Evolutionary conservation across 2,113 vertebrate genomes (phyloP).

Genomic region (Pangasianodon gigas): DNA sequence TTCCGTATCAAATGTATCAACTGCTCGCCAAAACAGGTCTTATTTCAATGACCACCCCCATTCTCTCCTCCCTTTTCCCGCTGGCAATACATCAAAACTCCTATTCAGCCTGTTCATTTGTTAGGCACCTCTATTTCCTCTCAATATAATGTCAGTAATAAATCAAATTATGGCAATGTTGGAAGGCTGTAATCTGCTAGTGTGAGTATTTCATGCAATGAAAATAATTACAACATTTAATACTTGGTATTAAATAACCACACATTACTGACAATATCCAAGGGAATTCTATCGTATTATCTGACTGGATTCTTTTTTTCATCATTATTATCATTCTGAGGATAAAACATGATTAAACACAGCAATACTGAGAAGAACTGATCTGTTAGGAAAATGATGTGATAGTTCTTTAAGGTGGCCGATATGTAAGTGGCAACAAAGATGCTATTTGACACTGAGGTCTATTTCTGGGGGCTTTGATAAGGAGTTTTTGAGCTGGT

Average conservation of each 20-base stretch:
- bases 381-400: not conserved
- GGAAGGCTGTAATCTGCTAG: not conserved
- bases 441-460: slow-evolving; percentile 32
- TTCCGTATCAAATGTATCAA: slow-evolving; percentile 76
- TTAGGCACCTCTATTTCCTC: slow-evolving; percentile 50
- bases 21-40: slow-evolving; percentile 61
- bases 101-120: slow-evolving; percentile 43
- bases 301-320: not conserved
- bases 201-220: not conserved
- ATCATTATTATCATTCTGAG: not conserved
- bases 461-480: slow-evolving; percentile 60
- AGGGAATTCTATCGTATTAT: too few relatives aligned
- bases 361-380: not conserved
- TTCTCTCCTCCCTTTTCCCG: slow-evolving; percentile 34
- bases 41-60: slow-evolving; percentile 53
- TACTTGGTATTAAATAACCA: not conserved
- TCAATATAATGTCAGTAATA: slow-evolving; percentile 44
- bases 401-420: slow-evolving; percentile 13
- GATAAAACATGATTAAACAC: slow-evolving; percentile 12
- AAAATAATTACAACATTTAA: not conserved
- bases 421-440: slow-evolving; percentile 15
- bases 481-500: slow-evolving; percentile 53
- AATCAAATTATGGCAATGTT: slow-evolving; percentile 15
- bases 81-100: slow-evolving; percentile 50
- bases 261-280: not conserved